These are phyloP conservation scores for Patiria miniata DNA, from an alignment of 35 echinoderm and acorn worm species.

Conservation along the genomic window DNA sequence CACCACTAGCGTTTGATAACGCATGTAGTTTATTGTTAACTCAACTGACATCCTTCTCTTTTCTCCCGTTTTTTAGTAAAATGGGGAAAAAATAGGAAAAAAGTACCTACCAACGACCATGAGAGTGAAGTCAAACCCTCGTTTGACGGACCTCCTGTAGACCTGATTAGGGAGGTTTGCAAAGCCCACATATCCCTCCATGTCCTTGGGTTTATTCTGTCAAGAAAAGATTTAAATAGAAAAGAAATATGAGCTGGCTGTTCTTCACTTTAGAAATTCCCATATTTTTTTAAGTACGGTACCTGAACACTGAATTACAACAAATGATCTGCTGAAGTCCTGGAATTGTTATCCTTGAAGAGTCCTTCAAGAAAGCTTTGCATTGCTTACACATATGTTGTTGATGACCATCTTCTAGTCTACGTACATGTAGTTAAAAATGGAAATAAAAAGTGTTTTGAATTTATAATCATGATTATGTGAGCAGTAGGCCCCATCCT, in stretches of 20 bases:
- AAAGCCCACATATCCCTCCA: slow-evolving; percentile 98
- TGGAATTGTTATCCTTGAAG: not conserved
- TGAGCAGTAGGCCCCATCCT: no score
- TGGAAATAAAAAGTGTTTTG: no score
- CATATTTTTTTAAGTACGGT: not conserved
- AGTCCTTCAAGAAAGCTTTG: not conserved
- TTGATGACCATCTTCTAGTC: no score
- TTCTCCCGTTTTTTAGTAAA: no score
- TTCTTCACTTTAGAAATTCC: no score
- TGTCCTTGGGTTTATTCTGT: slow-evolving; percentile 98
- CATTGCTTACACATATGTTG: no score
- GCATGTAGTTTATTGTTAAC: no score
- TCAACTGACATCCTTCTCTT: no score
- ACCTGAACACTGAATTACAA: not conserved
- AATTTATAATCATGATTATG: no score
- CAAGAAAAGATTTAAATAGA: not conserved
- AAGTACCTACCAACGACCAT: slow-evolving; percentile 94
- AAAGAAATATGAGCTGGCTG: not conserved
- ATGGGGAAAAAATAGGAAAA: not conserved
- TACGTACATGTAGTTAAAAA: no score
- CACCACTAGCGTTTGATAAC: no score
- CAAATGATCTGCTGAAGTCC: not conserved
- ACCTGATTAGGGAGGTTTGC: slow-evolving; percentile 95
- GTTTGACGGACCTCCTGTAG: slow-evolving; percentile 83
- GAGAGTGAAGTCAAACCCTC: slow-evolving; percentile 91